Evolutionary conservation across 2,888 invertebrate genomes (phyloP), one percentile per base, ranked within the genome.

Genomic region (Pheosia gnoma): DNA sequence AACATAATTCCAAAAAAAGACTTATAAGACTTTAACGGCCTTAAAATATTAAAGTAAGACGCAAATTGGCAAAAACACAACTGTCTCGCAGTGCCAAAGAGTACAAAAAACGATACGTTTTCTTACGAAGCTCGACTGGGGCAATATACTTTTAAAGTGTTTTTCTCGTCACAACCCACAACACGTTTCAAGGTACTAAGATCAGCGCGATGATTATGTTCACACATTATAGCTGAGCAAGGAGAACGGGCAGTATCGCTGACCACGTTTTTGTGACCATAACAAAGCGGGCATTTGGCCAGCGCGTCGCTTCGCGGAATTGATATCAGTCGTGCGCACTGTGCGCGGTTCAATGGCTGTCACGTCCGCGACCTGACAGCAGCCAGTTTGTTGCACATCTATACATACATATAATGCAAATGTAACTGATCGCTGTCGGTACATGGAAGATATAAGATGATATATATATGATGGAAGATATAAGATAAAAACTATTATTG

Each of bases 321-420:
- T 39, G 55, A 39, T 55, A 55, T 55, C 55, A 39, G 55, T 39
- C 39, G 55, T 7, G 55, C 55, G 55, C 39, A 55, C 55, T 39
- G 54, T 54, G 53, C 10, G 55, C 55, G 38, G 55, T 55, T 55
- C 55, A 55, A n/a, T n/a, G 55, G 55, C 37, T 55, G 55, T 55
- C 55, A 55, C 39, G 55, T 55, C 55, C 51, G 39, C 55, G 39
- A 11, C 53, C 9, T 39, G 55, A 38, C 39, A 39, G 55, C 55
- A n/a, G 55, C 38, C 55, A 38, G 39, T 13, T 55, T 25, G 25
- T 25, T 25, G 25, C 25, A 25, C 25, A 25, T 25, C 25, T 25
- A 25, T 2, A 25, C 25, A 25, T 7, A 36, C 37, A 39, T 4
- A 13, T 8, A 13, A 37, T 47, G 47, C 4, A 39, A 13, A 13